Evolutionary conservation across 2,797 vertebrate species (phyloP).

Genomic region (Darevskia mixta): DNA sequence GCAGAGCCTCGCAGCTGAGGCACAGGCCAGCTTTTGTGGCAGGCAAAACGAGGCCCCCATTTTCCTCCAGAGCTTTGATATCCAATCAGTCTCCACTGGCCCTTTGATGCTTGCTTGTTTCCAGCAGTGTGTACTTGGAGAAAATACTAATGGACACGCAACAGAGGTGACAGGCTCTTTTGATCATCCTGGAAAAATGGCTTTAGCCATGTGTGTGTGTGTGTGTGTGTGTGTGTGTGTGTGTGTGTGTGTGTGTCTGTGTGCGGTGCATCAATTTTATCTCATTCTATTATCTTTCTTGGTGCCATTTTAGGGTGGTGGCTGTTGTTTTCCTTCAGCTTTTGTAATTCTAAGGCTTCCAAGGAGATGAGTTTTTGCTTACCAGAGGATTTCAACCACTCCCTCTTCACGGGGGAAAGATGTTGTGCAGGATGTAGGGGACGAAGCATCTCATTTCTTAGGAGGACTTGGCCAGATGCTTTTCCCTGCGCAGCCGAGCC

Average conservation of each 20-base stretch:
- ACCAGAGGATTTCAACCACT: conserved; percentile 22
- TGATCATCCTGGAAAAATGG: conserved; percentile 57
- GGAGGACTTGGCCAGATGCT: conserved; percentile 6
- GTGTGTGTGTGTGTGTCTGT: too few species aligned
- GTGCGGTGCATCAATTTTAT: background rate
- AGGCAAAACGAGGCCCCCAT: conserved; percentile 34
- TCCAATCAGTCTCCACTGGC: conserved; percentile 37
- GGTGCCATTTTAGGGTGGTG: conserved; percentile 52
- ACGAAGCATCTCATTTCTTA: background rate
- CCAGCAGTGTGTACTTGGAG: conserved; percentile 55
- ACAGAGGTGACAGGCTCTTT: conserved; percentile 53
- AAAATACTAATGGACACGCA: conserved; percentile 55
- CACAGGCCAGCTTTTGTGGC: background rate
- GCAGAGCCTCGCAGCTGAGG: background rate
- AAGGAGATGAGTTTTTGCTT: conserved; percentile 42
- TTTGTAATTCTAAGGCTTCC: conserved; percentile 40
- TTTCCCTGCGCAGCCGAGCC: conserved; percentile 15
- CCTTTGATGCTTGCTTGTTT: conserved; percentile 58
- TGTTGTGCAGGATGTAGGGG: background rate
- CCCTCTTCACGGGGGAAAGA: conserved; percentile 18
- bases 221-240: too few species aligned
- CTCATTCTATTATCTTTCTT: background rate
- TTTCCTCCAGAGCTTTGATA: conserved; percentile 48
- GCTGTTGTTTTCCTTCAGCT: conserved; percentile 25
- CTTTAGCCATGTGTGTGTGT: conserved; percentile 9